Base-by-base conservation (phyloP, 2,888 invertebrate species). In the Deilephila porcellus region DNA sequence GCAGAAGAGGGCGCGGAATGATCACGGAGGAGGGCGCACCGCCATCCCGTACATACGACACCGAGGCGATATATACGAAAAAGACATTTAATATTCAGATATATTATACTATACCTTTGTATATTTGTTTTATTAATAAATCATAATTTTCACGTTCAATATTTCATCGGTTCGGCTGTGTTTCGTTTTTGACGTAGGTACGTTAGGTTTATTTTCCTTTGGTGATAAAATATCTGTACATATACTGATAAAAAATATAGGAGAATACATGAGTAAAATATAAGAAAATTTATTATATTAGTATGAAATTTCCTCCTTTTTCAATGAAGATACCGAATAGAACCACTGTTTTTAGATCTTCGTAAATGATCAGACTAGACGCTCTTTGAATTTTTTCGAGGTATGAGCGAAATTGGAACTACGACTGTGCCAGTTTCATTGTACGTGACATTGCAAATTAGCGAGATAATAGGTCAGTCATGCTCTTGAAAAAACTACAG, bases 21-120 rank as follows among this genome's bases (percentile, higher is more conserved):
- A 83, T 4, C 81, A 81, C 60, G 80, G 80, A 34, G 77, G 77
- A 17, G 79, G 81, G 0, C 88, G 88, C 63, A 92, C 91, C 0
- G 87, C 89, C 19, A 90, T 91, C 72, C 92, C 92, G 0, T 90
- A 89, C 79, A 86, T 90, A 74, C 80, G 83, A 32, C 88, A 90
- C 56, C 86, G 88, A 17, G 89, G 88, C 29, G 87, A 90, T 60
- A 88, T 90, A 73, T 92, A 89, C 74, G 90, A 90, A 77, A 85
- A 79, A 77, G 87, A 85, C 19, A 77, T 82, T 74, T 84, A 80
- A 80, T 63, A 34, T 63, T 53, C 34, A 20, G n/a, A 7, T n/a
- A 59, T 11, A 56, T 56, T 45, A 45, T 45, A 45, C 11, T 45
- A 45, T 45, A 45, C 3, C 0, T 52, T 59, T 34, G 20, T 64